Conservation (phyloP, 2,113 vertebrate species). For the Coturnix japonica region DNA sequence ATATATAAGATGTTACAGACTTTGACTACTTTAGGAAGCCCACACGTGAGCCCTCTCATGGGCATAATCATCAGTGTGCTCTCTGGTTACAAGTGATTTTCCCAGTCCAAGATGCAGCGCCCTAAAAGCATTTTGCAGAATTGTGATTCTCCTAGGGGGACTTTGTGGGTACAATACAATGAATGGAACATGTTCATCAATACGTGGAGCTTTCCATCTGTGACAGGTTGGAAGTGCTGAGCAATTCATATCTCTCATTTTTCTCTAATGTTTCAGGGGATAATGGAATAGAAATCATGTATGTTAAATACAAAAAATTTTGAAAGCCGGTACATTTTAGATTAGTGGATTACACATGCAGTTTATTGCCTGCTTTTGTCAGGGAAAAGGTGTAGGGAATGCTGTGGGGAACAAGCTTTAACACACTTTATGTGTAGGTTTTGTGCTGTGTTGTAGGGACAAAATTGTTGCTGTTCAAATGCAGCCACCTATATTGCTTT, state of each 20-base stretch:
- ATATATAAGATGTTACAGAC: not conserved
- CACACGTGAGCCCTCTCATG: not conserved
- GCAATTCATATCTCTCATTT: not conserved
- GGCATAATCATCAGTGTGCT: not conserved
- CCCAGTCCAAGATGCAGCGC: not conserved
- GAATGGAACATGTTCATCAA: not conserved
- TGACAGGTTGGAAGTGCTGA: not conserved
- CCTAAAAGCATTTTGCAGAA: not conserved
- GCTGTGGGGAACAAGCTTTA: not conserved
- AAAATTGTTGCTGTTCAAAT: not conserved
- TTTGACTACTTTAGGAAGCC: not conserved
- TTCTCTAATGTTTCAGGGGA: not conserved
- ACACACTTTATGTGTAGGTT: not conserved
- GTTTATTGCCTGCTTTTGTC: not conserved
- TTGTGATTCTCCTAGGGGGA: not conserved
- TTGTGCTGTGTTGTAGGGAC: not conserved
- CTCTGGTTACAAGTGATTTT: not conserved
- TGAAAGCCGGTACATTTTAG: not conserved
- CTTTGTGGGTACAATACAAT: not conserved
- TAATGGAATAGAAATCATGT: not conserved
- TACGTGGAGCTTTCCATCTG: not conserved
- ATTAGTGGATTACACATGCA: not conserved
- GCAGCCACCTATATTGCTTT: not conserved
- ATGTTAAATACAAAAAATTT: not conserved
- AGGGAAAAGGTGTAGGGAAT: not conserved